Conservation (phyloP, 1,140 invertebrate genomes). For the Acromyrmex charruanus region DNA sequence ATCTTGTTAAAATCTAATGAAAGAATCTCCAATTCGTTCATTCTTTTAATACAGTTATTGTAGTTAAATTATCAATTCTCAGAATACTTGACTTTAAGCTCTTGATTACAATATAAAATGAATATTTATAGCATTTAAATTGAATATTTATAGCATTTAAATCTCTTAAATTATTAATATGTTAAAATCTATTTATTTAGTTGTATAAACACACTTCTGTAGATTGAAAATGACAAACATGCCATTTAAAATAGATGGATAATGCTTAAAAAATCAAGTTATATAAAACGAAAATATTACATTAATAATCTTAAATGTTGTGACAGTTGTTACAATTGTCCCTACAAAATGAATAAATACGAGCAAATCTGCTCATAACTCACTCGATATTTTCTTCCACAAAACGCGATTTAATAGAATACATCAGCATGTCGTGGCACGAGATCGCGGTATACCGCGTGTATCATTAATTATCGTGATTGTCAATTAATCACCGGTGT, state of each 20-base stretch:
- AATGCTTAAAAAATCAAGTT: not conserved
- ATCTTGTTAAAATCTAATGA: not conserved
- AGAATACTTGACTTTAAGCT: not conserved
- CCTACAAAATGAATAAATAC: not conserved
- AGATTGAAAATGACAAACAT: not conserved
- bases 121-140: not conserved
- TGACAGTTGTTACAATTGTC: not conserved
- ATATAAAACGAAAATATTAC: not conserved
- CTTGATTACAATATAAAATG: not conserved
- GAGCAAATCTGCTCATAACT: conserved; percentile 23
- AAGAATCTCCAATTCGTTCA: not conserved
- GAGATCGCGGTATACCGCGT: conserved; percentile 42
- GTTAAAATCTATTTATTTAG: conserved; percentile 8
- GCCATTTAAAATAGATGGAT: not conserved
- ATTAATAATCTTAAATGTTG: not conserved
- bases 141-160: too few relatives aligned
- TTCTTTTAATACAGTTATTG: not conserved
- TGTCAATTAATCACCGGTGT: conserved; percentile 58
- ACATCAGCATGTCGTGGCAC: conserved; percentile 49
- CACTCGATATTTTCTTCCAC: conserved; percentile 52
- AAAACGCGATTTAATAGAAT: conserved; percentile 61
- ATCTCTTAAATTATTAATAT: not conserved
- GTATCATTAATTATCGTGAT: conserved; percentile 64
- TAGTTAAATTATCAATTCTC: conserved; percentile 4
- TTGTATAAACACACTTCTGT: too few relatives aligned